These are phyloP conservation scores for Archaeoteleia sp. DNA, from an alignment of 2,888 invertebrate genomes.

Conservation along the genomic window DNA sequence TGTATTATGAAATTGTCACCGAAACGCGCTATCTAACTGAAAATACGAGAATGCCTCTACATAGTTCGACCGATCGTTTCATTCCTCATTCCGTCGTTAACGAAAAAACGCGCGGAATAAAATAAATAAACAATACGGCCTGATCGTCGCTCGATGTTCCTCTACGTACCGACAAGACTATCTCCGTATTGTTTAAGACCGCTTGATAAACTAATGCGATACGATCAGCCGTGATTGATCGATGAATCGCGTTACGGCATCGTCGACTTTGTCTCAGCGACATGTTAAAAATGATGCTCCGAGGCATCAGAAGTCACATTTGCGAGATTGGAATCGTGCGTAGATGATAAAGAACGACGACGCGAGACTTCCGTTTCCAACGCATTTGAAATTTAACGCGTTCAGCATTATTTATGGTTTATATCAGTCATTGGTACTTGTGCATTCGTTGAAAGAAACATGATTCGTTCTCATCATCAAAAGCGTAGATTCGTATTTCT, in stretches of 20 bases:
- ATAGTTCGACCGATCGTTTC: slow-evolving; percentile 33
- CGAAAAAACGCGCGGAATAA: background rate
- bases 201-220: slow-evolving; percentile 26
- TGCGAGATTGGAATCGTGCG: slow-evolving; percentile 40
- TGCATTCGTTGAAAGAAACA: too few species aligned
- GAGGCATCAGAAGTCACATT: slow-evolving; percentile 41
- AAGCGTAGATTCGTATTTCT: too few species aligned
- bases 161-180: slow-evolving; percentile 28
- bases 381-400: slow-evolving; percentile 35
- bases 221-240: slow-evolving; percentile 48
- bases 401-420: background rate
- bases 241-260: slow-evolving; percentile 25
- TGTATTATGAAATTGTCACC: slow-evolving; percentile 51
- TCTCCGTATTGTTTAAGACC: slow-evolving; percentile 33
- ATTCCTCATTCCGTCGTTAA: slow-evolving; percentile 20
- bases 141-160: background rate
- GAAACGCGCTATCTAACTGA: slow-evolving; percentile 33
- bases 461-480: too few species aligned
- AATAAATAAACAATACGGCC: background rate
- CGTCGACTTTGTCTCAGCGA: slow-evolving; percentile 30
- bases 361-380: slow-evolving; percentile 41
- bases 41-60: slow-evolving; percentile 33
- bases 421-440: background rate
- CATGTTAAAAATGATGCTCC: slow-evolving; percentile 19
- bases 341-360: slow-evolving; percentile 46